Base-by-base conservation (phyloP, 1,140 invertebrate genomes). In the Doryteuthis pealeii region DNA sequence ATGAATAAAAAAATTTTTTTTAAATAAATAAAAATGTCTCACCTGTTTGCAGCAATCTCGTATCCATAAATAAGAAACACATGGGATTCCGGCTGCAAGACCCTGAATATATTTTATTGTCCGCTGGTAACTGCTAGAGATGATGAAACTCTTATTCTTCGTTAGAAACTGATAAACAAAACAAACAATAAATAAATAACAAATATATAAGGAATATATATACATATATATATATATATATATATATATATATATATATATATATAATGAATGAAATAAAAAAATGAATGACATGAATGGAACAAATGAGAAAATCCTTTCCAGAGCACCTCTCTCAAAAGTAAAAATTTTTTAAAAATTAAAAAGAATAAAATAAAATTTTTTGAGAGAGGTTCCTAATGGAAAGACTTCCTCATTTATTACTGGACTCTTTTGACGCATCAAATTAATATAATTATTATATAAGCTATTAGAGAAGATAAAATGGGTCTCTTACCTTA, bases 21-120 rank as follows among this genome's bases (percentile, higher is more conserved):
- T n/a, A n/a, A n/a, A n/a, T n/a, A n/a, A n/a, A n/a, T n/a, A 35
- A 15, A 49, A 26, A 69, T 15, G 1, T 65, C 76, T 75, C 70
- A 85, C 85, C 80, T 82, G 75, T 70, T 74, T 76, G 74, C 81
- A 85, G 26, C 81, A 86, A 58, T 88, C 80, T 33, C 81, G 74
- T 15, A 89, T 80, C 88, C 88, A 89, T 18, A 82, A 72, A 80
- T 89, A 85, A 14, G 83, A 88, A 10, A 88, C 77, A 76, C 86
- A 88, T 2, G 82, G 81, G 40, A 88, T 79, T 28, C 83, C 83
- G 49, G 82, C 83, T 33, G 88, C 87, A 70, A 89, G 77, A 77
- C 82, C 85, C 77, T 88, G 83, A 22, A 89, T 78, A 74, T 88
- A 89, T 73, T 89, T 89, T 22, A 87, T 72, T 10, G 88, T 88